These are phyloP conservation scores for Tetragnatha versicolor DNA, from an alignment of 1,140 invertebrate genomes.

Conservation along the genomic window DNA sequence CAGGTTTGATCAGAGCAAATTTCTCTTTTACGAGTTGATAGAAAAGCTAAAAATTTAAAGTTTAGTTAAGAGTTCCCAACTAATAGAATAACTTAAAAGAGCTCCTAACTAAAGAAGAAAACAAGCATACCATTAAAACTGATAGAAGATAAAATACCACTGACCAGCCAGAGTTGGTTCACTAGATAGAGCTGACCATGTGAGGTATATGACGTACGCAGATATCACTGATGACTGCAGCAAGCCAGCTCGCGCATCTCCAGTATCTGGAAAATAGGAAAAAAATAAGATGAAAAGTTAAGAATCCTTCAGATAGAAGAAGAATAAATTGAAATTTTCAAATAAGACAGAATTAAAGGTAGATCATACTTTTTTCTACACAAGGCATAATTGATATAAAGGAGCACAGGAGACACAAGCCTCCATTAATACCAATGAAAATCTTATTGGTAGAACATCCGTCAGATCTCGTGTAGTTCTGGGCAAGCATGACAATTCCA, in stretches of 20 bases:
- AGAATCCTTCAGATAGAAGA: neutral
- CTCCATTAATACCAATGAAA: conserved; percentile 61
- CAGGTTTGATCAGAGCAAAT: too few relatives aligned
- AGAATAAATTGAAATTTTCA: neutral
- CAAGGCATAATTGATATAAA: conserved; percentile 61
- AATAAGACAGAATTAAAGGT: neutral
- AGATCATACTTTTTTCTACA: conserved; percentile 63
- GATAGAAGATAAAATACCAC: neutral
- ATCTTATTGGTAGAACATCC: conserved; percentile 61
- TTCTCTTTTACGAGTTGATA: too few relatives aligned
- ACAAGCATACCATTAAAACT: too few relatives aligned
- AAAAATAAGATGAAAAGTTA: neutral
- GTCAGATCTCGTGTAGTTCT: conserved; percentile 59
- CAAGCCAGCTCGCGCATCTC: conserved; percentile 81
- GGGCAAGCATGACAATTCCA: conserved; percentile 58
- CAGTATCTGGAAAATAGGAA: conserved; percentile 54
- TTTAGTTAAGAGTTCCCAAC: neutral
- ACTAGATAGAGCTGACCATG: conserved; percentile 95
- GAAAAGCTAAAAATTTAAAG: neutral
- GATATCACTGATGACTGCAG: conserved; percentile 87
- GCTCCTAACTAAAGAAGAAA: too few relatives aligned
- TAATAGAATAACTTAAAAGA: too few relatives aligned
- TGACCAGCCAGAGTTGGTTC: conserved; percentile 62
- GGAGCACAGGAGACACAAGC: conserved; percentile 59
- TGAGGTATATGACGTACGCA: conserved; percentile 93